Conservation (phyloP, 1,140 invertebrate species). For the Zaprionus lachaisei region DNA sequence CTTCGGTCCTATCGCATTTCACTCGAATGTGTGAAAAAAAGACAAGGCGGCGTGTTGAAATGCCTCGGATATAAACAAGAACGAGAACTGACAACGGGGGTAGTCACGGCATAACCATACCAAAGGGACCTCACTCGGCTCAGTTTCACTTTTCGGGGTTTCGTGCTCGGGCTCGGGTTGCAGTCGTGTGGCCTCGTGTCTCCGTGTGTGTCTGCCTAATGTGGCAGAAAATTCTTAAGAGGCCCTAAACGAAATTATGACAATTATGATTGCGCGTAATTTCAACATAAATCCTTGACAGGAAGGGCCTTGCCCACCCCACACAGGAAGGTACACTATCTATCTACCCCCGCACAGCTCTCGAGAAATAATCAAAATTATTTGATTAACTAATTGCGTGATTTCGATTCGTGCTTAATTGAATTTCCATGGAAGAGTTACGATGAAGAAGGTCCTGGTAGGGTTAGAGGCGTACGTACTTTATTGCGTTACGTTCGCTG, state of each 20-base stretch:
- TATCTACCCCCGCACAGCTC: background rate
- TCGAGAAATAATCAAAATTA: constrained; percentile 72
- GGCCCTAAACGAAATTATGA: constrained; percentile 59
- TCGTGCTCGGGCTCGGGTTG: constrained; percentile 12
- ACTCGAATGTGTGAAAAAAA: constrained; percentile 75
- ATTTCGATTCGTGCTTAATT: constrained; percentile 80
- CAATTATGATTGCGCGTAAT: constrained; percentile 73
- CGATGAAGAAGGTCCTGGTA: background rate
- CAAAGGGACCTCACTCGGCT: background rate
- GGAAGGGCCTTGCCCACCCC: background rate
- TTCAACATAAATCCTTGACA: constrained; percentile 70
- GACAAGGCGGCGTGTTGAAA: constrained; percentile 58
- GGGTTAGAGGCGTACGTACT: background rate
- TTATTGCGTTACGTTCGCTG: constrained; percentile 58
- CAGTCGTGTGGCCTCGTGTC: constrained; percentile 8
- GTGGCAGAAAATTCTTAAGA: constrained; percentile 40
- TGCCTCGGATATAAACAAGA: constrained; percentile 71
- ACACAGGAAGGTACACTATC: background rate
- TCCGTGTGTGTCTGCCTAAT: constrained; percentile 52
- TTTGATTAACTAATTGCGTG: constrained; percentile 83
- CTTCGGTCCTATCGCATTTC: constrained; percentile 71
- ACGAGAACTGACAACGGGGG: constrained; percentile 75
- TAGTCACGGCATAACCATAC: constrained; percentile 56
- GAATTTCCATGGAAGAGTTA: constrained; percentile 69
- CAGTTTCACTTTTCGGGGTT: background rate